Percentiles rank a stretch among this genome's conserved stretches.
phyloP scores from a whole-genome alignment of 2,797 vertebrate genomes.

The Paratrypauchen microcephalus region DNA sequence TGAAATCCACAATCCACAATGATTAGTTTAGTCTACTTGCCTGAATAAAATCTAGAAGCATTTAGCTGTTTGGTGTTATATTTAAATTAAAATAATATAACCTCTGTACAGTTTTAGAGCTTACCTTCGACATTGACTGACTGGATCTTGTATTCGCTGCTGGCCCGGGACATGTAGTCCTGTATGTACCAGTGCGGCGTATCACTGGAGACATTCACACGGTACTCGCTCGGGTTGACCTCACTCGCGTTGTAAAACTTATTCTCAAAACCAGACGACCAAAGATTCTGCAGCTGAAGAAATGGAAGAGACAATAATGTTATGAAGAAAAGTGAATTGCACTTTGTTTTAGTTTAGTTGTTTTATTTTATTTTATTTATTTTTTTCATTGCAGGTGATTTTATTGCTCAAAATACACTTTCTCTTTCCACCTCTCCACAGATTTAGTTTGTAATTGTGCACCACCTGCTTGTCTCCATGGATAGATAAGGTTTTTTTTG shows the following conservation, averaged over 20 bases:
- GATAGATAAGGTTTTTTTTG: no score
- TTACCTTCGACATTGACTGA: constrained; percentile 73
- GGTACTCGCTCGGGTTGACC: constrained; percentile 61
- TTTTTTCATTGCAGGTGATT: no score
- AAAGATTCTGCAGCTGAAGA: constrained; percentile 69
- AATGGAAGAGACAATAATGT: neutral
- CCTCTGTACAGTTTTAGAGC: neutral
- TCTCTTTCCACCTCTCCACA: no score
- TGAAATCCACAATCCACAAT: neutral
- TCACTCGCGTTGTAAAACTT: constrained; percentile 78
- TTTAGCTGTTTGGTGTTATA: neutral
- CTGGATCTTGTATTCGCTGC: constrained; percentile 62
- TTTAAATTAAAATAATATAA: neutral
- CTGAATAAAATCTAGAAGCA: neutral
- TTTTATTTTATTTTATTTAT: no score
- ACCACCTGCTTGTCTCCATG: no score
- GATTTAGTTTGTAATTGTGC: no score
- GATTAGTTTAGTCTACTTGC: neutral
- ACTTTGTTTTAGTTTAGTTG: neutral
- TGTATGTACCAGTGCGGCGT: constrained; percentile 84
- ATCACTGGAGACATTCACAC: constrained; percentile 81
- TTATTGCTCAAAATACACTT: no score
- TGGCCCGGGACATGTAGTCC: constrained; percentile 78
- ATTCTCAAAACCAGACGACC: constrained; percentile 77
- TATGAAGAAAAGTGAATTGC: neutral